These are phyloP conservation scores for Sinonovacula constricta DNA, from an alignment of 1,140 invertebrate species.

Conservation along the genomic window DNA sequence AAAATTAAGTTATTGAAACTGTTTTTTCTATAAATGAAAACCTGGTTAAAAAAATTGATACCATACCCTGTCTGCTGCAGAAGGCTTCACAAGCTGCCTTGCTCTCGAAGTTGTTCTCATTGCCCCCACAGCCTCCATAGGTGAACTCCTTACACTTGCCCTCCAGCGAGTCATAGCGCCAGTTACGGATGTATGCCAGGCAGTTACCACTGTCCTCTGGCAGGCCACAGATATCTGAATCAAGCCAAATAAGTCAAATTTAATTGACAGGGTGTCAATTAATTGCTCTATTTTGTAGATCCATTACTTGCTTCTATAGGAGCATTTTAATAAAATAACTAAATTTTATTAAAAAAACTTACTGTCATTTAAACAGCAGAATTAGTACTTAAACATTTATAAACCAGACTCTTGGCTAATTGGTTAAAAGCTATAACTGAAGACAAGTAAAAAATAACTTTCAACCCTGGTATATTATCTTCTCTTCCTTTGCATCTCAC, in stretches of 20 bases:
- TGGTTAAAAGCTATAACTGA: neutral
- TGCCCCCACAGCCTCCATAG: conserved; percentile 82
- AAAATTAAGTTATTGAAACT: no score
- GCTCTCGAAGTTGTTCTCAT: conserved; percentile 81
- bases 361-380: neutral
- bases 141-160: conserved; percentile 80
- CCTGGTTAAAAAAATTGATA: no score
- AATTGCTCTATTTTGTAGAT: no score
- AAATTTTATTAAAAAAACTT: neutral
- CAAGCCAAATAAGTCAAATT: no score
- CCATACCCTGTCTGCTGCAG: conserved; percentile 44
- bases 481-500: no score
- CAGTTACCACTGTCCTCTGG: conserved; percentile 59
- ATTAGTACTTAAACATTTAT: neutral
- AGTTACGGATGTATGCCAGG: conserved; percentile 73
- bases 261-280: no score
- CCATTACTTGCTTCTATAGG: no score
- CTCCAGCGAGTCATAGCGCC: conserved; percentile 78
- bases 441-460: no score
- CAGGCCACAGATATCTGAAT: conserved; percentile 60
- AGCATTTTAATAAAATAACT: no score
- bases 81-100: conserved; percentile 54
- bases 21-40: no score
- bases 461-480: no score
- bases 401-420: neutral